Percentiles rank a stretch among this genome's conserved stretches.
These are phyloP conservation scores for Pteria penguin DNA, from an alignment of 2,888 invertebrate genomes.

Conservation along the genomic window DNA sequence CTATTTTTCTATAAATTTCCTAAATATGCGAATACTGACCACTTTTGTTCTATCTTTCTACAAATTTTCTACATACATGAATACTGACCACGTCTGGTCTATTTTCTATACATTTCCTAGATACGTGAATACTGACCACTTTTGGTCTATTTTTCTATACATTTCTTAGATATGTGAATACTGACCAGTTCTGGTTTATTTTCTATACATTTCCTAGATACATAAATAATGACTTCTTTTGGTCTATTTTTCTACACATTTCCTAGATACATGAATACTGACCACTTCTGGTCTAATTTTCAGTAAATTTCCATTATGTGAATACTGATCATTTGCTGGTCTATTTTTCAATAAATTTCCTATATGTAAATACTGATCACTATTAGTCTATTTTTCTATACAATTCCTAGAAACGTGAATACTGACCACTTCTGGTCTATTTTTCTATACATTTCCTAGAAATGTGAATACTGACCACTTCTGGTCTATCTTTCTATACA, in stretches of 20 bases:
- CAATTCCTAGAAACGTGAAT: background rate
- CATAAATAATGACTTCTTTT: conserved; percentile 24
- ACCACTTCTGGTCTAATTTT: conserved; percentile 53
- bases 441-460: too few species aligned
- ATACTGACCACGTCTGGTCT: too few species aligned
- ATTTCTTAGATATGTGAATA: too few species aligned
- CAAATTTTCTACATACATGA: conserved; percentile 42
- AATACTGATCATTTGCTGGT: background rate
- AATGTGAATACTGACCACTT: background rate
- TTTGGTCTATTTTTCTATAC: too few species aligned
- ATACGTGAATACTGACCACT: background rate
- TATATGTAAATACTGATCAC: conserved; percentile 23
- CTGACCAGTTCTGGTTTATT: too few species aligned
- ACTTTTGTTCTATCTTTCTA: conserved; percentile 48
- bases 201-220: too few species aligned
- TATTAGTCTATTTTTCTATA: background rate
- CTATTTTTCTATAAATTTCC: background rate
- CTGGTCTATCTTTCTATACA: background rate
- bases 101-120: too few species aligned
- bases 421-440: too few species aligned
- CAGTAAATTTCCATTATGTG: too few species aligned
- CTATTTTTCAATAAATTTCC: background rate
- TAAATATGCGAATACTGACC: conserved; percentile 50
- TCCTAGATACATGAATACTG: background rate
- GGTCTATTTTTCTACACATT: conserved; percentile 48